These are phyloP conservation scores for Drosophila nigritarsus DNA, from an alignment of 2,888 invertebrate genomes.

Conservation along the genomic window DNA sequence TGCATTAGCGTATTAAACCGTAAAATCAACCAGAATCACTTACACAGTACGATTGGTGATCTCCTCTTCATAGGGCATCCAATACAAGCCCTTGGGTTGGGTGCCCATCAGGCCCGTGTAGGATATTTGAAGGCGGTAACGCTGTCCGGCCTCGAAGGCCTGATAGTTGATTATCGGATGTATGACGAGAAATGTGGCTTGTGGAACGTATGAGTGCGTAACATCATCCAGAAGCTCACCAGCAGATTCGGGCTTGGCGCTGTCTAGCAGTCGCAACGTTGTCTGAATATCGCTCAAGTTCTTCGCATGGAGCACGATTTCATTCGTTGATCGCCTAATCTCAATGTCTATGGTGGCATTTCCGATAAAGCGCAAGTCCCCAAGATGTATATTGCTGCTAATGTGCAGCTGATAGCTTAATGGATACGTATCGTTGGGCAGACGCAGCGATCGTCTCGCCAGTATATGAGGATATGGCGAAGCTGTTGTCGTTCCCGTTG, in stretches of 20 bases:
- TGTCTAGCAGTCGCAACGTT: slow-evolving; percentile 66
- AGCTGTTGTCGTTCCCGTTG: slow-evolving; percentile 2
- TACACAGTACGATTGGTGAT: slow-evolving; percentile 82
- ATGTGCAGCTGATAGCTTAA: slow-evolving; percentile 86
- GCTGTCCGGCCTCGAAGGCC: slow-evolving; percentile 75
- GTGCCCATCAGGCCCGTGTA: slow-evolving; percentile 87
- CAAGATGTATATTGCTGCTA: slow-evolving; percentile 75
- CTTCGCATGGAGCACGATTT: slow-evolving; percentile 82
- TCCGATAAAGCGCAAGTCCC: slow-evolving; percentile 71
- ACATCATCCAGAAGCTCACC: slow-evolving; percentile 68
- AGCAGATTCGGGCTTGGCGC: slow-evolving; percentile 19
- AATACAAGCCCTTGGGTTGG: slow-evolving; percentile 88
- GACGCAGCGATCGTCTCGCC: slow-evolving; percentile 82
- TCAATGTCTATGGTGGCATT: slow-evolving; percentile 81
- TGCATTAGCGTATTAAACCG: slow-evolving; percentile 20
- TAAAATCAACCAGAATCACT: slow-evolving; percentile 55
- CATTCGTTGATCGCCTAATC: slow-evolving; percentile 73
- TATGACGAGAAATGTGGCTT: slow-evolving; percentile 72
- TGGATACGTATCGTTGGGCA: slow-evolving; percentile 87
- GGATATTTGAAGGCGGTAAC: slow-evolving; percentile 85
- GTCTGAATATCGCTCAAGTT: slow-evolving; percentile 70
- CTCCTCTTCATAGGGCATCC: slow-evolving; percentile 86
- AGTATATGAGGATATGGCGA: slow-evolving; percentile 10
- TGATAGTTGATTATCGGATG: slow-evolving; percentile 74
- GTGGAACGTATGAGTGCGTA: slow-evolving; percentile 66